These are phyloP conservation scores for Orius laevigatus DNA, from an alignment of 1,140 invertebrate species.

Conservation along the genomic window DNA sequence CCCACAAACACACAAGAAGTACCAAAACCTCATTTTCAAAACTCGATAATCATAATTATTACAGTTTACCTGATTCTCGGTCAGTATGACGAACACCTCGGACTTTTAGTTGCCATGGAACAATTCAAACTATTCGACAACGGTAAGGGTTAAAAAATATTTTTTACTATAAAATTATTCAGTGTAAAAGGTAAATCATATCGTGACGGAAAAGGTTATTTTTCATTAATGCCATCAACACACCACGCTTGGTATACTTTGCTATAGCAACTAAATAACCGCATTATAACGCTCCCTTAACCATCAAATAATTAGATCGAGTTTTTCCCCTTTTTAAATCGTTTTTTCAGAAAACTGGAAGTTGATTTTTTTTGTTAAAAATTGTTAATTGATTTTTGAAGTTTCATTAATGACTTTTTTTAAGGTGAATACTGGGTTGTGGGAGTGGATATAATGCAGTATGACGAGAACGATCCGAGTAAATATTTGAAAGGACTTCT, in stretches of 20 bases:
- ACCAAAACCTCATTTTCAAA: conserved; percentile 8
- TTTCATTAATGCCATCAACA: too few species aligned
- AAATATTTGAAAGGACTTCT: conserved; percentile 60
- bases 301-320: not conserved
- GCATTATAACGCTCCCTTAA: not conserved
- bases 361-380: too few species aligned
- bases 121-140: conserved; percentile 64
- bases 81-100: conserved; percentile 71
- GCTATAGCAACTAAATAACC: too few species aligned
- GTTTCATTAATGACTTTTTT: too few species aligned
- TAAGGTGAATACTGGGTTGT: conserved; percentile 80
- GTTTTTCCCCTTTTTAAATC: not conserved
- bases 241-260: too few species aligned
- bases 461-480: conserved; percentile 52
- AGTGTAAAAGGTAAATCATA: too few species aligned
- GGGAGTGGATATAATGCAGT: conserved; percentile 77
- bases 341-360: too few species aligned
- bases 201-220: too few species aligned
- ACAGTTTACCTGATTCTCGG: conserved; percentile 86
- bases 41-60: conserved; percentile 25
- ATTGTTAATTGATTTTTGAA: too few species aligned
- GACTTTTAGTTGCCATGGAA: conserved; percentile 64
- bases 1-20: conserved; percentile 65
- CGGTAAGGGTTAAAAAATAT: too few species aligned
- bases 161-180: too few species aligned